Percentiles rank a stretch among this genome's conserved stretches.
Conservation (phyloP, 2,797 vertebrate genomes). For the Okamejei kenojei region DNA sequence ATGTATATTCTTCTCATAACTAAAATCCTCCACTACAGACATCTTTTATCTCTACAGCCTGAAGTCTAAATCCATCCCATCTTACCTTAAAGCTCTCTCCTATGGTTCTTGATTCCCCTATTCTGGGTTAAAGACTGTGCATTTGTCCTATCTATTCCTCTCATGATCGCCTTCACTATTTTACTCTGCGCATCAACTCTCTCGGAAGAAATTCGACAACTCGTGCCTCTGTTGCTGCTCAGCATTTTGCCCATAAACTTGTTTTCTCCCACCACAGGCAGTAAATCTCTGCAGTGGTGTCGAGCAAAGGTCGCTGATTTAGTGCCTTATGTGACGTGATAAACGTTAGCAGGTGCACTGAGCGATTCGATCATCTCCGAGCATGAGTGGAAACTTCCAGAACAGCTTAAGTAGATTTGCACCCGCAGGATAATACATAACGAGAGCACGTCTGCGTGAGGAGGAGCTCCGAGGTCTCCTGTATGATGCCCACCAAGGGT, state of each 20-base stretch:
- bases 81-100: no score
- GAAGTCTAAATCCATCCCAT: no score
- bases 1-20: no score
- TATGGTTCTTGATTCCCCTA: no score
- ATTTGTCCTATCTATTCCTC: no score
- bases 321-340: background rate
- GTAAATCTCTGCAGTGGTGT: background rate
- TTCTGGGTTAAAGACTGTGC: no score
- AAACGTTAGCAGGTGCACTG: background rate
- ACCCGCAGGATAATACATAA: background rate
- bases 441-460: background rate
- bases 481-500: background rate
- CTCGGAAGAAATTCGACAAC: background rate
- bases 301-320: background rate
- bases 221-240: background rate
- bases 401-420: slow-evolving; percentile 17
- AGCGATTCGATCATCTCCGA: background rate
- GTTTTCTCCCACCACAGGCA: background rate
- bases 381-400: slow-evolving; percentile 20
- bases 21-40: no score
- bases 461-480: background rate
- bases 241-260: background rate
- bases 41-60: no score
- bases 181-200: no score
- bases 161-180: no score